phyloP scores from a whole-genome alignment of 2,113 vertebrate species.

The Lasiurus borealis region DNA sequence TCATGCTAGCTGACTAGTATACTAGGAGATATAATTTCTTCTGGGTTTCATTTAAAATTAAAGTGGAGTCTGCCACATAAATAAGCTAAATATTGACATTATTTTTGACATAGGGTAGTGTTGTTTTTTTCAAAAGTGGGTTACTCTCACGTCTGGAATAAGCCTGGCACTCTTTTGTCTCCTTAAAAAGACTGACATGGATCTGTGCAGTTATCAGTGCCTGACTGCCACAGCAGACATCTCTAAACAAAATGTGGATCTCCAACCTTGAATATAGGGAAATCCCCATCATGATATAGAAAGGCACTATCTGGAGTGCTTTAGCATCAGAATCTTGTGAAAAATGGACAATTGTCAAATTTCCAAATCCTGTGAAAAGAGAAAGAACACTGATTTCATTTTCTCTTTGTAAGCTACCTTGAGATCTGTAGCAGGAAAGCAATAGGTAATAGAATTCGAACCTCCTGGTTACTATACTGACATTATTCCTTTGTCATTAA shows the following conservation, averaged over 20 bases:
- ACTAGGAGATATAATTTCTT: neutral
- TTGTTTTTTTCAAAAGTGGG: slow-evolving; percentile 27
- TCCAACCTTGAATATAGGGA: neutral
- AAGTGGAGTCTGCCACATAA: neutral
- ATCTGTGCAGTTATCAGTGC: neutral
- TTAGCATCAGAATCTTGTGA: neutral
- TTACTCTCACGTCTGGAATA: slow-evolving; percentile 40
- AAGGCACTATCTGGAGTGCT: neutral
- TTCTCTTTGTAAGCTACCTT: slow-evolving; percentile 56
- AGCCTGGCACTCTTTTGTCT: slow-evolving; percentile 23
- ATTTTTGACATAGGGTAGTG: slow-evolving; percentile 14
- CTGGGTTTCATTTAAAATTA: slow-evolving; percentile 41
- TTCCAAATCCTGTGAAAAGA: slow-evolving; percentile 60
- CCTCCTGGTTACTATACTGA: neutral
- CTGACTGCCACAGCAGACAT: slow-evolving; percentile 35
- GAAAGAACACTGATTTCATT: slow-evolving; percentile 57
- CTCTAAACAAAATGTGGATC: slow-evolving; percentile 56
- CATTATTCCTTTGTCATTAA: slow-evolving; percentile 64
- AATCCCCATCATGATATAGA: neutral
- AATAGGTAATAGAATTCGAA: neutral
- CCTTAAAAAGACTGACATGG: slow-evolving; percentile 1
- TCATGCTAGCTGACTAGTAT: neutral
- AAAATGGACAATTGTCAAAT: slow-evolving; percentile 42
- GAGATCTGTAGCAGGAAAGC: slow-evolving; percentile 38
- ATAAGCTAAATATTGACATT: slow-evolving; percentile 30